Percentiles rank a stretch among this genome's conserved stretches.
These are phyloP conservation scores for Apteryx mantelli DNA, from an alignment of 2,113 vertebrate species.

Conservation along the genomic window DNA sequence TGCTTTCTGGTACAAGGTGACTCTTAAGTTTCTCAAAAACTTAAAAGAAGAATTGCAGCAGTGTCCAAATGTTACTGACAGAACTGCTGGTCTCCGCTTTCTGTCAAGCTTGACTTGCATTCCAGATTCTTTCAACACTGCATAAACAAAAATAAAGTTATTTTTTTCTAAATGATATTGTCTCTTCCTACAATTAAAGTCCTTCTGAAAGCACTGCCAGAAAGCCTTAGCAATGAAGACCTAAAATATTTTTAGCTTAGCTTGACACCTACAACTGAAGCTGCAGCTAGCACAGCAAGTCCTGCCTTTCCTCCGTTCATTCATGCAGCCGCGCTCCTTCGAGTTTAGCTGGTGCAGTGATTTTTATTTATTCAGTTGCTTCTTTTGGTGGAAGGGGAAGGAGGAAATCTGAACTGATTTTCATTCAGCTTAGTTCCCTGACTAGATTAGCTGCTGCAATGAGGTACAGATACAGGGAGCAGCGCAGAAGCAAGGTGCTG, in stretches of 20 bases:
- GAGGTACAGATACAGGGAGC: not conserved
- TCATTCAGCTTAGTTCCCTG: not conserved
- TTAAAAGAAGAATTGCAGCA: not conserved
- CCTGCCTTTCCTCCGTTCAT: not conserved
- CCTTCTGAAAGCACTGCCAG: not conserved
- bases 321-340: not conserved
- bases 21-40: not conserved
- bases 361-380: not conserved
- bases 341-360: not conserved
- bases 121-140: not conserved
- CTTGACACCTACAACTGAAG: not conserved
- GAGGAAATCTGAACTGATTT: not conserved
- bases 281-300: not conserved
- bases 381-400: not conserved
- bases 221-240: not conserved
- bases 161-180: constrained; percentile 1
- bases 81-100: not conserved
- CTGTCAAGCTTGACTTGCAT: not conserved
- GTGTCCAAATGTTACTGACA: not conserved
- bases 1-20: not conserved
- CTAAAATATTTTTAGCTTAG: not conserved
- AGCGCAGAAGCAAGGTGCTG: not conserved
- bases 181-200: not conserved
- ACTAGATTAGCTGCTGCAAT: not conserved
- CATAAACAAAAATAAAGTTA: constrained; percentile 17